Conservation (phyloP, 2,113 vertebrate genomes). For the Odontophorus gujanensis region DNA sequence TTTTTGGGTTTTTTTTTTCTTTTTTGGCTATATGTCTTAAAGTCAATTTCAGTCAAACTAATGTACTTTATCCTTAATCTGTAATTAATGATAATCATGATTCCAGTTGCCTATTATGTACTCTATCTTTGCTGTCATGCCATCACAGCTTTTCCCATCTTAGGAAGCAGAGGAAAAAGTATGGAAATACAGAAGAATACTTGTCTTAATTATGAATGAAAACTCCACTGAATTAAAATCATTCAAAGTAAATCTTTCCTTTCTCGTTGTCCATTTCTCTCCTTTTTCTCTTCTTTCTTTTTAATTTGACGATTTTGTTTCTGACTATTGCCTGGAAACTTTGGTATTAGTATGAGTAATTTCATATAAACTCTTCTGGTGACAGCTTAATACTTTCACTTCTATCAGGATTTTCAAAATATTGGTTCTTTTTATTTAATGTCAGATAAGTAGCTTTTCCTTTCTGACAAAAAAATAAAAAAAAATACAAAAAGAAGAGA, state of each 20-base stretch:
- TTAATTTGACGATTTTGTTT: slow-evolving; percentile 28
- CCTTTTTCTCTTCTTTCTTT: not conserved
- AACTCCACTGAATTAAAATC: not conserved
- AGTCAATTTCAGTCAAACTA: not conserved
- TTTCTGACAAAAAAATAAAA: not conserved
- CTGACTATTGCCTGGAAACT: slow-evolving; percentile 6
- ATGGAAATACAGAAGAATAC: not conserved
- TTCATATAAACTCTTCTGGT: slow-evolving; percentile 47
- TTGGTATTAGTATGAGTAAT: slow-evolving; percentile 34
- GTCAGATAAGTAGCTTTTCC: not conserved
- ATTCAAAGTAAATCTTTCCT: not conserved
- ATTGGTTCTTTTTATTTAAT: too few relatives aligned
- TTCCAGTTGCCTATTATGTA: not conserved
- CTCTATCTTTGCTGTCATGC: not conserved
- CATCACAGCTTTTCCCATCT: not conserved
- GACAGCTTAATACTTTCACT: slow-evolving; percentile 22
- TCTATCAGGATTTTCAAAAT: not conserved
- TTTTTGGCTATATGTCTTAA: not conserved
- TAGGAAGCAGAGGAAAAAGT: not conserved
- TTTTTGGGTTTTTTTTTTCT: too few relatives aligned
- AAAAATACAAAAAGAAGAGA: not conserved
- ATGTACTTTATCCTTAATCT: not conserved
- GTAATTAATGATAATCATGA: not conserved
- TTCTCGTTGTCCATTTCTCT: not conserved
- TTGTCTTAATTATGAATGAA: not conserved